phyloP scores from a whole-genome alignment of 2,113 vertebrate species.

The Clupea harengus region DNA sequence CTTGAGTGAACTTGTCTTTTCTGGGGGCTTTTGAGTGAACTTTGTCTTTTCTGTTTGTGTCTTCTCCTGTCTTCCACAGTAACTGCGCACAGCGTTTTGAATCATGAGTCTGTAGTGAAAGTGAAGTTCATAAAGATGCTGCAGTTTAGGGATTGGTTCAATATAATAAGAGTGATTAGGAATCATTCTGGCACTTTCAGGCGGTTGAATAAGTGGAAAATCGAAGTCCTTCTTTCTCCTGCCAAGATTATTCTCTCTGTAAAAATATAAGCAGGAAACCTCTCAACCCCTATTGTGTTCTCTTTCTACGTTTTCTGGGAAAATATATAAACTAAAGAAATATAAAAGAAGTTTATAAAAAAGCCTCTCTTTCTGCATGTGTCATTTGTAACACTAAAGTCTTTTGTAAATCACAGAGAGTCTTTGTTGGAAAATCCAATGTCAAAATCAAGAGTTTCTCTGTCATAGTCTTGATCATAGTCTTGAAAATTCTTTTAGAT shows the following conservation, averaged over 20 bases:
- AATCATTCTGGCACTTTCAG: slow-evolving; percentile 11
- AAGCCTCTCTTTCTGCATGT: slow-evolving; percentile 29
- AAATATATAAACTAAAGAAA: slow-evolving; percentile 11
- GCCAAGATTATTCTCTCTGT: slow-evolving; percentile 1
- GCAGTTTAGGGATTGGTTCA: not conserved
- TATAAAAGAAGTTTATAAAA: slow-evolving; percentile 14
- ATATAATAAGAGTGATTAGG: slow-evolving; percentile 11
- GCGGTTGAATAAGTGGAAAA: slow-evolving; percentile 24
- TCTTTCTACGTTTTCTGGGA: not conserved
- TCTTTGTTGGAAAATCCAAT: not conserved
- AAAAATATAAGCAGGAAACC: not conserved
- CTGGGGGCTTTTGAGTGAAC: not conserved
- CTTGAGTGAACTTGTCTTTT: not conserved
- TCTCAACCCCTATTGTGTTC: slow-evolving; percentile 12
- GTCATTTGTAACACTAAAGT: slow-evolving; percentile 6
- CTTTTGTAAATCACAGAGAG: not conserved
- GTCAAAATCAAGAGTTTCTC: not conserved
- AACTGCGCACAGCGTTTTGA: not conserved
- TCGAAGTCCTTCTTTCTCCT: not conserved
- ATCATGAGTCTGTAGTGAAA: not conserved
- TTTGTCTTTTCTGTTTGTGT: not conserved
- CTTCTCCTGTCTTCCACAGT: not conserved
- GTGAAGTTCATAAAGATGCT: not conserved
- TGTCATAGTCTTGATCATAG: not conserved
- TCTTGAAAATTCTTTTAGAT: not conserved